A percentile compares a stretch with the other conserved stretches of the same genome.
Conservation (phyloP, 2,797 vertebrate species). For the Oophaga sylvatica region DNA sequence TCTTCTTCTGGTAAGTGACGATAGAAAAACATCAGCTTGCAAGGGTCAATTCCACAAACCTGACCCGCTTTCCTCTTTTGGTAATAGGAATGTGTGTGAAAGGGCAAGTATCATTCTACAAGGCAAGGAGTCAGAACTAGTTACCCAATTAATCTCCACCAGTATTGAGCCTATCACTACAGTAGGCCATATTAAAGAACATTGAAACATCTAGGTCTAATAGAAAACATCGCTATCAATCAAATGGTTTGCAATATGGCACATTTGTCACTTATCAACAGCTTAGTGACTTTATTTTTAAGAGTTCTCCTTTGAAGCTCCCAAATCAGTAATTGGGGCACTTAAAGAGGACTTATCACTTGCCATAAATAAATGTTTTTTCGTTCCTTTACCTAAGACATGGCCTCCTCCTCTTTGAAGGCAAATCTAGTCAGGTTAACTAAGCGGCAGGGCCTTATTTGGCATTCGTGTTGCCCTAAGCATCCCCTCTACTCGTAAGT, state of each 20-base stretch:
- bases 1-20: conserved; percentile 35
- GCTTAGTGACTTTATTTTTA: not conserved
- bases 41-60: conserved; percentile 11
- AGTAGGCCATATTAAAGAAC: not conserved
- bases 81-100: not conserved
- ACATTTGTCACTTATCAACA: not conserved
- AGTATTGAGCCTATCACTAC: not conserved
- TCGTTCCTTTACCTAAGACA: too few species aligned
- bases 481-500: too few species aligned
- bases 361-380: too few species aligned
- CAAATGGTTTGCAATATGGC: not conserved
- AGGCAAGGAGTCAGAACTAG: not conserved
- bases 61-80: not conserved
- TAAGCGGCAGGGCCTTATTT: too few species aligned
- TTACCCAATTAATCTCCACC: not conserved
- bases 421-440: too few species aligned
- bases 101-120: not conserved
- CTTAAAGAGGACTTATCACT: too few species aligned
- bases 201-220: not conserved
- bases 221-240: not conserved
- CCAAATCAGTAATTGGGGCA: too few species aligned
- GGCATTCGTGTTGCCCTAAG: too few species aligned
- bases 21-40: conserved; percentile 22
- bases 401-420: too few species aligned
- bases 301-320: not conserved